Percentiles rank a stretch among this genome's conserved stretches.
phyloP scores from a whole-genome alignment of 1,140 invertebrate genomes.

The Drosophila jambulina region DNA sequence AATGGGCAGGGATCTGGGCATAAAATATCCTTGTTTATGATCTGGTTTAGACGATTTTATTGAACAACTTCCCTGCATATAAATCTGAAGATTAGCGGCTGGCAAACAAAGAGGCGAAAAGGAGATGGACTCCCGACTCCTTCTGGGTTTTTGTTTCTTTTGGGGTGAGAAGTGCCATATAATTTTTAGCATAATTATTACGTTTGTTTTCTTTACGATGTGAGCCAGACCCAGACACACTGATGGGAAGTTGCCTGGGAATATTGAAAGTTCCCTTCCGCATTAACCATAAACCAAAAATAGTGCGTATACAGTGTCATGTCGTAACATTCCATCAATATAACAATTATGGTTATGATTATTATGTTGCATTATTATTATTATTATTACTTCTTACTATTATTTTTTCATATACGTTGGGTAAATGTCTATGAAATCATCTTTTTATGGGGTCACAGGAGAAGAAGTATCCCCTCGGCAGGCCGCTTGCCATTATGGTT shows the following conservation, averaged over 20 bases:
- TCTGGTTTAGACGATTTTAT: constrained; percentile 84
- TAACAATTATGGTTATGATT: constrained; percentile 81
- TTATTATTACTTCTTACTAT: constrained; percentile 46
- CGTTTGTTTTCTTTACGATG: constrained; percentile 77
- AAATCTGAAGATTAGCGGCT: constrained; percentile 81
- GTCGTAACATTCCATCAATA: constrained; percentile 68
- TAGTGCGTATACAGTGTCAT: constrained; percentile 40
- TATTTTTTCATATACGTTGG: constrained; percentile 68
- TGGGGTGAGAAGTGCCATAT: constrained; percentile 81
- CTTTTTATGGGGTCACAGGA: constrained; percentile 71
- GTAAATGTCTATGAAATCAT: constrained; percentile 82
- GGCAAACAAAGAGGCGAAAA: constrained; percentile 40
- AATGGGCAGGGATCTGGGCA: constrained; percentile 55
- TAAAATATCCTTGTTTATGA: constrained; percentile 84
- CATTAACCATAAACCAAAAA: constrained; percentile 55
- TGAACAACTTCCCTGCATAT: constrained; percentile 85
- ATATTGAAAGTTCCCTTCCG: constrained; percentile 33
- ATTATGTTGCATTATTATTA: constrained; percentile 75
- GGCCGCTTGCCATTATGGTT: constrained; percentile 74
- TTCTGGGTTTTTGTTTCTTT: constrained; percentile 9
- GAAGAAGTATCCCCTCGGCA: constrained; percentile 23
- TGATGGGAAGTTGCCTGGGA: constrained; percentile 29
- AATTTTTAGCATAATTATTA: constrained; percentile 84
- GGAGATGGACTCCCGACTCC: constrained; percentile 14
- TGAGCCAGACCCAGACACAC: constrained; percentile 52